phyloP scores from a whole-genome alignment of 2,797 vertebrate species.

The Tadarida brasiliensis region DNA sequence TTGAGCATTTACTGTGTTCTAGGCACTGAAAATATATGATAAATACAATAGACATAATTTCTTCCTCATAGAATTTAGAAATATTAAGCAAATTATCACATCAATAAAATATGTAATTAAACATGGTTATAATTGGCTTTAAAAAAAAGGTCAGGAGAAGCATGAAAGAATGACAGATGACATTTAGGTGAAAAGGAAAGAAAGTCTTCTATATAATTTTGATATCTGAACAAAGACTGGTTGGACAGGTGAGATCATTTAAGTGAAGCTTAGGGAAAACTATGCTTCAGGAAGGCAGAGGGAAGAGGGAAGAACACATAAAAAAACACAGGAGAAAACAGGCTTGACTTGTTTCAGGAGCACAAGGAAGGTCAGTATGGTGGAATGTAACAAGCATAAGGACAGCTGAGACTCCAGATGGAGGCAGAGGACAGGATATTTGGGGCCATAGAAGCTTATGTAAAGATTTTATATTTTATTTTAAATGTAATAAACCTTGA shows the following conservation, averaged over 20 bases:
- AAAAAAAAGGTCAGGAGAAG: neutral
- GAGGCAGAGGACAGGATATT: neutral
- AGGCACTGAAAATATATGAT: neutral
- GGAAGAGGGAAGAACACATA: neutral
- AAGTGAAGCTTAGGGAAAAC: neutral
- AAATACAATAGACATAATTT: neutral
- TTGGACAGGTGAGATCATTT: neutral
- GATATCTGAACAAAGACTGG: neutral
- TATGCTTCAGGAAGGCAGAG: neutral
- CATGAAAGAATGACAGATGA: neutral
- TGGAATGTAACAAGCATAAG: neutral
- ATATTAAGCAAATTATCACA: neutral
- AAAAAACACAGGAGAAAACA: neutral
- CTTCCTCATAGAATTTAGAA: neutral
- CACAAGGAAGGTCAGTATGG: neutral
- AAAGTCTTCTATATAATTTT: neutral
- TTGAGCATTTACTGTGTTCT: neutral
- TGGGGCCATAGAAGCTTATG: neutral
- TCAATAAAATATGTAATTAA: constrained; percentile 33
- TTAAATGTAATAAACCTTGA: neutral
- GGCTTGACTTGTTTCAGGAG: neutral
- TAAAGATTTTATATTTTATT: neutral
- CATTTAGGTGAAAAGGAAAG: neutral
- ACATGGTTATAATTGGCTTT: neutral
- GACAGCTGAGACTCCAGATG: neutral